These are phyloP conservation scores for Phyllopteryx taeniolatus DNA, from an alignment of 2,113 vertebrate genomes.

Conservation along the genomic window DNA sequence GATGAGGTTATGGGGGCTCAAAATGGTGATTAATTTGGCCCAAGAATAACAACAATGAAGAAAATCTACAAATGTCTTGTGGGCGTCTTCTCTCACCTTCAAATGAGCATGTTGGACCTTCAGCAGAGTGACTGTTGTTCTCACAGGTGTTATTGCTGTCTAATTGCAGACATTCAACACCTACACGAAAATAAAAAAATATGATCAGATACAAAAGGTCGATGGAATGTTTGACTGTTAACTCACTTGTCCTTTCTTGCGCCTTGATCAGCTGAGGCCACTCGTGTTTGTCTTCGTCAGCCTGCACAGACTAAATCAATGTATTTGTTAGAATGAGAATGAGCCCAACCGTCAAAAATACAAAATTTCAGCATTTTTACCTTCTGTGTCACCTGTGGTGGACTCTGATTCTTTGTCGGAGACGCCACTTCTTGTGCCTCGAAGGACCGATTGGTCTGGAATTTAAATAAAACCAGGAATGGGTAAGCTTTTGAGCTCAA, in stretches of 20 bases:
- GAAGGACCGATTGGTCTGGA: slow-evolving; percentile 70
- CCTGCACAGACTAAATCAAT: neutral
- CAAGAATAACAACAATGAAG: neutral
- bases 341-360: neutral
- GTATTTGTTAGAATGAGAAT: neutral
- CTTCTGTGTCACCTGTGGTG: slow-evolving; percentile 62
- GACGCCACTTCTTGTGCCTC: slow-evolving; percentile 73
- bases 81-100: slow-evolving; percentile 30
- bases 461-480: neutral
- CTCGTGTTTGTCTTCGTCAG: slow-evolving; percentile 17
- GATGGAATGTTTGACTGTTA: neutral
- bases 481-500: neutral
- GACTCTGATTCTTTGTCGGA: slow-evolving; percentile 36
- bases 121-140: slow-evolving; percentile 9
- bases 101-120: slow-evolving; percentile 17
- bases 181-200: slow-evolving; percentile 7
- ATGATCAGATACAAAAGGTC: neutral
- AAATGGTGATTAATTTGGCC: neutral
- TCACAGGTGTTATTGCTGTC: slow-evolving; percentile 11
- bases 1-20: neutral
- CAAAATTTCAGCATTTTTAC: slow-evolving; percentile 30
- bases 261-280: slow-evolving; percentile 10
- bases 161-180: slow-evolving; percentile 29
- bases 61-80: neutral
- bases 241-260: slow-evolving; percentile 46